Evolutionary conservation across 1,140 invertebrate species (phyloP).

Genomic region (Cotesia glomerata): DNA sequence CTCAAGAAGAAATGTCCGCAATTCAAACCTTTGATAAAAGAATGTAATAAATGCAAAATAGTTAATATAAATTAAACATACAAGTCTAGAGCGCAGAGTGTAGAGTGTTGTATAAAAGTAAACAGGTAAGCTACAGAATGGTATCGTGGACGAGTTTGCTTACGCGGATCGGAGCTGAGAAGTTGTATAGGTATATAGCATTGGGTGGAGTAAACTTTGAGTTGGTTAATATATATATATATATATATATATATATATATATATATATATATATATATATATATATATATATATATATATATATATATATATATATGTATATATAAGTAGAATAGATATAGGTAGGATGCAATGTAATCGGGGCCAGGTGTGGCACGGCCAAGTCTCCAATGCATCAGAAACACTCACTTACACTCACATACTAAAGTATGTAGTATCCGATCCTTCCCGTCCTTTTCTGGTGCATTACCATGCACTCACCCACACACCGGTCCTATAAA

Average conservation of each 20-base stretch:
- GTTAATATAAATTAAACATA: not conserved
- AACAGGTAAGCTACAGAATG: too few relatives aligned
- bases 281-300: too few relatives aligned
- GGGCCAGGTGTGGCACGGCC: slow-evolving; percentile 57
- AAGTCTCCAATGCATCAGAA: slow-evolving; percentile 4
- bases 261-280: too few relatives aligned
- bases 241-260: slow-evolving; percentile 26
- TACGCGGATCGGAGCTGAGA: too few relatives aligned
- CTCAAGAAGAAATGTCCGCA: slow-evolving; percentile 51
- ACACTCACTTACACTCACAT: slow-evolving; percentile 17
- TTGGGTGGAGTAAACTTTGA: slow-evolving; percentile 33
- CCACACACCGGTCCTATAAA: slow-evolving; percentile 46
- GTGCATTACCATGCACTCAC: not conserved
- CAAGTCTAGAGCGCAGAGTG: not conserved
- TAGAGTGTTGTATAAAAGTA: too few relatives aligned
- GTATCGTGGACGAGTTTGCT: too few relatives aligned
- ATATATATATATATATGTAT: slow-evolving; percentile 35
- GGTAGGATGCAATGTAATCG: slow-evolving; percentile 53
- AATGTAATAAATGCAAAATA: not conserved
- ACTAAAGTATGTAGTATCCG: too few relatives aligned
- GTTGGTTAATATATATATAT: too few relatives aligned
- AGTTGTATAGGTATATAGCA: not conserved
- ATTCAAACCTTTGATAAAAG: slow-evolving; percentile 37
- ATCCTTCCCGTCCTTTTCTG: not conserved
- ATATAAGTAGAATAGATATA: slow-evolving; percentile 51